These are phyloP conservation scores for Oenanthe melanoleuca DNA, from an alignment of 2,113 vertebrate species.

Conservation along the genomic window DNA sequence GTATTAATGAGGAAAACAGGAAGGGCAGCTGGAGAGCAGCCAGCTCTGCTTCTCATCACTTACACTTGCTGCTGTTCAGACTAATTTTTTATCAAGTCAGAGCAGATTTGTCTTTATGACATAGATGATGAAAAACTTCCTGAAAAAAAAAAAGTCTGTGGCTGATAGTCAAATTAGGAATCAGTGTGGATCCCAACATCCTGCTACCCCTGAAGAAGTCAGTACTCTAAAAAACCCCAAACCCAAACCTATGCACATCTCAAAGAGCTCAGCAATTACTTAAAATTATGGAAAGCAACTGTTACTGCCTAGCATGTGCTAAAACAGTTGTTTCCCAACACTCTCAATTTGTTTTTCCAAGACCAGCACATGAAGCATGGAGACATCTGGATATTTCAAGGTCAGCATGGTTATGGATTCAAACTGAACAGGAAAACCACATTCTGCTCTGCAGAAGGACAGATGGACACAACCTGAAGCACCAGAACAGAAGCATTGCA, in stretches of 20 bases:
- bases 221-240: background rate
- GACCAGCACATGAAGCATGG: background rate
- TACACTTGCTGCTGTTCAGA: constrained; percentile 18
- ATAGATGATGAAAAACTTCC: background rate
- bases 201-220: constrained; percentile 1
- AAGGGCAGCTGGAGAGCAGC: constrained; percentile 1
- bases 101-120: constrained; percentile 16
- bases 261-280: background rate
- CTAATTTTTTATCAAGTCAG: constrained; percentile 44
- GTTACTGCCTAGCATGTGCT: background rate
- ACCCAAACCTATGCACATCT: background rate
- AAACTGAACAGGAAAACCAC: background rate
- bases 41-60: constrained; percentile 54
- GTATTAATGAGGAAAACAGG: constrained; percentile 58
- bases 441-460: background rate
- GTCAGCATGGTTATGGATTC: background rate
- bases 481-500: background rate
- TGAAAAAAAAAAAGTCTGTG: background rate
- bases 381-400: background rate
- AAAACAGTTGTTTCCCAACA: background rate
- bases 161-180: background rate
- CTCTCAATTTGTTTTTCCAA: background rate
- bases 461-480: background rate
- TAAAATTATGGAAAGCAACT: constrained; percentile 30
- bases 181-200: background rate